Evolutionary conservation across 35 echinoderm and acorn worm species (phyloP).

Genomic region (Holothuria glaberrima): DNA sequence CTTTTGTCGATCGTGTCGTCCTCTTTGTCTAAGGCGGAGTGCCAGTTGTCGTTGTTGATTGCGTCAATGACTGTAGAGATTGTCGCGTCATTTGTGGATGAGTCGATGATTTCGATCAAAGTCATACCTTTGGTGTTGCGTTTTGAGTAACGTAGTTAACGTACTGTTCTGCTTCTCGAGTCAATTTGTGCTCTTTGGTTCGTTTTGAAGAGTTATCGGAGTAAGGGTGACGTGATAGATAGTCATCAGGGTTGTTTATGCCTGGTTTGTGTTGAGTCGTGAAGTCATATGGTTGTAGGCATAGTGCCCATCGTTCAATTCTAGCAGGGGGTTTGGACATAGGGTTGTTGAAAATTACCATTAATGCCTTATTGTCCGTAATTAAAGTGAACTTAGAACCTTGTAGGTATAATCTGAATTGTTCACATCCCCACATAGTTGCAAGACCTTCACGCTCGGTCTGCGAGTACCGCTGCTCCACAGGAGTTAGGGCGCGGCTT

Average conservation of each 20-base stretch:
- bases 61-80: slow-evolving; percentile 12
- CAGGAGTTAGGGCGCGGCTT: slow-evolving; percentile 51
- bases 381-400: slow-evolving; percentile 49
- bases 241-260: slow-evolving; percentile 49
- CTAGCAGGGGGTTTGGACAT: slow-evolving; percentile 59
- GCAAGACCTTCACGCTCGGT: slow-evolving; percentile 63
- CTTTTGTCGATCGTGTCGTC: neutral
- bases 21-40: neutral
- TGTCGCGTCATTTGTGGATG: neutral
- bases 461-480: slow-evolving; percentile 64
- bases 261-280: slow-evolving; percentile 61
- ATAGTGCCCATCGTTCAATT: slow-evolving; percentile 52
- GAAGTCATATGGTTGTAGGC: slow-evolving; percentile 59
- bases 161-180: slow-evolving; percentile 35
- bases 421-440: slow-evolving; percentile 54
- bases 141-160: slow-evolving; percentile 57
- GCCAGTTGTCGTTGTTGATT: slow-evolving; percentile 10
- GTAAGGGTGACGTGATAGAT: slow-evolving; percentile 54
- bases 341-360: slow-evolving; percentile 44
- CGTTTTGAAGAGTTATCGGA: neutral
- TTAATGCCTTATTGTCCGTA: slow-evolving; percentile 60
- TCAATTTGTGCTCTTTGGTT: slow-evolving; percentile 23
- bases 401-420: slow-evolving; percentile 66
- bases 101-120: slow-evolving; percentile 2
- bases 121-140: slow-evolving; percentile 6